Evolutionary conservation across 2,797 vertebrate species (phyloP).

Genomic region (Euthynnus affinis): DNA sequence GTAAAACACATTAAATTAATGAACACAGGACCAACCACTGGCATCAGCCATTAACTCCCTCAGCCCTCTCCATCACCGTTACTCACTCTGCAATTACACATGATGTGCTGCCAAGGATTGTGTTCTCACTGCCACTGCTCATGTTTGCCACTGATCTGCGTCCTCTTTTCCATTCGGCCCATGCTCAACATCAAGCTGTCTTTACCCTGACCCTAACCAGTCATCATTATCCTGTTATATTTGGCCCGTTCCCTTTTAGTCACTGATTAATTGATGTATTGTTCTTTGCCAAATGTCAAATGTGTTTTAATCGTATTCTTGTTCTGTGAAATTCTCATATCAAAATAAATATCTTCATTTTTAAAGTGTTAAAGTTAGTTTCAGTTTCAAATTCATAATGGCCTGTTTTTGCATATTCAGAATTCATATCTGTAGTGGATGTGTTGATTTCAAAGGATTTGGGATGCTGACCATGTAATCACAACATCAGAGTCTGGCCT

Average conservation of each 20-base stretch:
- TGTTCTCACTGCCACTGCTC: conserved; percentile 2
- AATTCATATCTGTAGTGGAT: neutral
- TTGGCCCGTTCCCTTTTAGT: neutral
- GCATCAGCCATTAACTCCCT: conserved; percentile 4
- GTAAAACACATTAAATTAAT: neutral
- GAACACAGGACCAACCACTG: neutral
- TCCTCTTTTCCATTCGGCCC: neutral
- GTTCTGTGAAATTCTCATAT: neutral
- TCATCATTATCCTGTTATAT: neutral
- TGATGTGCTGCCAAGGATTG: conserved; percentile 22
- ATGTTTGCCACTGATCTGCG: neutral
- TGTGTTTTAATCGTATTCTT: neutral
- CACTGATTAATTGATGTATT: neutral
- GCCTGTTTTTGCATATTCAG: neutral
- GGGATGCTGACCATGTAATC: too few species aligned
- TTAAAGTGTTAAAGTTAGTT: too few species aligned
- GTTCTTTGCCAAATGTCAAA: neutral
- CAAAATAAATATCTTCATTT: neutral
- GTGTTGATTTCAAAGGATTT: too few species aligned
- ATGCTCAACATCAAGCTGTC: neutral
- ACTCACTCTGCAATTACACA: conserved; percentile 8
- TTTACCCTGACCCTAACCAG: neutral
- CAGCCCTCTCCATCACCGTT: neutral
- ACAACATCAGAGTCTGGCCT: too few species aligned
- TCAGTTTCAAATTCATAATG: neutral